phyloP scores from a whole-genome alignment of 2,113 vertebrate genomes.

The Phylloscopus trochilus region DNA sequence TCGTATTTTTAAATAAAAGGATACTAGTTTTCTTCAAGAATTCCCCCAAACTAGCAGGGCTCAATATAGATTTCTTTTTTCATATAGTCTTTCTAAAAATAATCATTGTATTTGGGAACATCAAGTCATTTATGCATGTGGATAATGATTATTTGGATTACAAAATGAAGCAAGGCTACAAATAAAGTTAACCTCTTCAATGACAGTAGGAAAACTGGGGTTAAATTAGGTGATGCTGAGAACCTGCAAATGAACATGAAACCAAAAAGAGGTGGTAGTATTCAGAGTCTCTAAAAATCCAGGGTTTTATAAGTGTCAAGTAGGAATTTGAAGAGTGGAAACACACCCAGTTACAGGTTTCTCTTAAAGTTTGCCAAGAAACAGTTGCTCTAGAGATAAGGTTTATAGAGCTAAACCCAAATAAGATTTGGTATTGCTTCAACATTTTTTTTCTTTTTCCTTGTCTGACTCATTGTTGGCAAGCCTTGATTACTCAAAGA shows the following conservation, averaged over 20 bases:
- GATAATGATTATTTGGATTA: neutral
- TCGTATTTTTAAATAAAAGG: neutral
- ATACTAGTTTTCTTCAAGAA: neutral
- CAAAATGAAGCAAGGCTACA: neutral
- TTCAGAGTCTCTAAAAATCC: neutral
- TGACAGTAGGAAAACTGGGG: neutral
- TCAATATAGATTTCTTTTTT: neutral
- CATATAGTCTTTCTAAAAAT: neutral
- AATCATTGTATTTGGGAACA: neutral
- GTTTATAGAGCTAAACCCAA: conserved; percentile 2
- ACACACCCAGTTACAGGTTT: neutral
- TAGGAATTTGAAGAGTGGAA: neutral
- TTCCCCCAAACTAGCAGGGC: neutral
- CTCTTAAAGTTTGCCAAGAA: neutral
- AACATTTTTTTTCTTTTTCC: conserved; percentile 46
- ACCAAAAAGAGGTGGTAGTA: neutral
- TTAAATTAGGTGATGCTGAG: neutral
- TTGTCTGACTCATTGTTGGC: conserved; percentile 60
- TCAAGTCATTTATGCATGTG: neutral
- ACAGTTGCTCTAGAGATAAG: conserved; percentile 20
- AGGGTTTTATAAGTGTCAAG: neutral
- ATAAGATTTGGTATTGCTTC: conserved; percentile 1
- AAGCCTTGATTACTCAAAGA: neutral
- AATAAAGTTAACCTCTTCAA: neutral
- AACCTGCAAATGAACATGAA: neutral